These are phyloP conservation scores for Cerastoderma edule DNA, from an alignment of 2,888 invertebrate species.

Conservation along the genomic window DNA sequence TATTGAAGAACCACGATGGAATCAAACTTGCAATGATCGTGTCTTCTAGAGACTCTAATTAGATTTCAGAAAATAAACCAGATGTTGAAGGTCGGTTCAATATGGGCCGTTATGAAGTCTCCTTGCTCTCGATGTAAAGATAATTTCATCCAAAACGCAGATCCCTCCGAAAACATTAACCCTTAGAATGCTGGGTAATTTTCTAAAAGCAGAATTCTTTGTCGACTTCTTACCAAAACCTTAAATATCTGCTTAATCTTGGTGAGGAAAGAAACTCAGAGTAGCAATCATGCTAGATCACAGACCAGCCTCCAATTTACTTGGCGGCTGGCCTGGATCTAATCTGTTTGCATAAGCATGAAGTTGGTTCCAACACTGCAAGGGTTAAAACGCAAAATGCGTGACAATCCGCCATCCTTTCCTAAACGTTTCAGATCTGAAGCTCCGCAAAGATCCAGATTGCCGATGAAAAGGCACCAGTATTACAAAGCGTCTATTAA, in stretches of 20 bases:
- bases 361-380: too few species aligned
- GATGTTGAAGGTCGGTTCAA: neutral
- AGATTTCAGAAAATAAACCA: neutral
- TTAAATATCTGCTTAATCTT: too few species aligned
- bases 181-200: too few species aligned
- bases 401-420: constrained; percentile 4
- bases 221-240: too few species aligned
- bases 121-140: neutral
- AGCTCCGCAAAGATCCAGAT: constrained; percentile 18
- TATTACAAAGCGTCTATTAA: constrained; percentile 3
- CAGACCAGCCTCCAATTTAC: too few species aligned
- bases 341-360: too few species aligned
- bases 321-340: too few species aligned
- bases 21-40: neutral
- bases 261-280: too few species aligned
- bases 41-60: neutral
- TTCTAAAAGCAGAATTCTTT: too few species aligned
- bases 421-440: constrained; percentile 5
- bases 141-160: constrained; percentile 2
- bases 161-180: neutral
- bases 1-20: neutral
- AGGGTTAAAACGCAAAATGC: constrained; percentile 8
- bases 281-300: too few species aligned
- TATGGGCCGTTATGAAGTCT: neutral
- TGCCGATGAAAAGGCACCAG: constrained; percentile 15